Evolutionary conservation across 2,113 vertebrate genomes (phyloP).

Genomic region (Elachura formosa): DNA sequence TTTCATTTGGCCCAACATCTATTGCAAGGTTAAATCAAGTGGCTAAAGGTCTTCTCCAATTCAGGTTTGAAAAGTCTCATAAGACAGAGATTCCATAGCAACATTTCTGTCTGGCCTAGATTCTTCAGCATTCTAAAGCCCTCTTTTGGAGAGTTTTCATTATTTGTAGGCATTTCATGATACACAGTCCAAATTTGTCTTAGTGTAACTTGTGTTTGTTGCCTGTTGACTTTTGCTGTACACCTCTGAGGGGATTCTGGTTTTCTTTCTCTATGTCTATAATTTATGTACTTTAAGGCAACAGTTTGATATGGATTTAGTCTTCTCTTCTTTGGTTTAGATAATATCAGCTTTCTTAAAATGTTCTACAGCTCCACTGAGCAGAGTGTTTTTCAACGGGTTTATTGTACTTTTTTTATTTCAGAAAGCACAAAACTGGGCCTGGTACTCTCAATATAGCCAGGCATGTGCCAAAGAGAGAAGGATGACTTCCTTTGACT

Average conservation of each 20-base stretch:
- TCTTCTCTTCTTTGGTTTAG: background rate
- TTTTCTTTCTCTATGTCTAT: background rate
- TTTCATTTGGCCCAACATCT: background rate
- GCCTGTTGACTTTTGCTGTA: background rate
- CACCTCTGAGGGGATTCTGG: fast-evolving
- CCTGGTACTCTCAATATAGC: background rate
- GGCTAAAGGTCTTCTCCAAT: background rate
- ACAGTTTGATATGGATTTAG: background rate
- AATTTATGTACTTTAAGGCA: background rate
- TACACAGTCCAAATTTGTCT: background rate
- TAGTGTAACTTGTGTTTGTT: background rate
- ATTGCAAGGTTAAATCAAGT: background rate
- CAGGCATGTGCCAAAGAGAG: background rate
- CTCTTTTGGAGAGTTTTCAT: background rate
- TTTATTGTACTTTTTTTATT: background rate
- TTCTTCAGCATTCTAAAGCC: background rate
- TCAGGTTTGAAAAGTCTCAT: background rate
- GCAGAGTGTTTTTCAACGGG: background rate
- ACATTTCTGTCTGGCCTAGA: background rate
- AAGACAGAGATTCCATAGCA: background rate
- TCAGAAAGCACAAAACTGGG: background rate
- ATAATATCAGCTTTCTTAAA: background rate
- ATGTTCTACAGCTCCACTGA: background rate
- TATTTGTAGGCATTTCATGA: background rate
- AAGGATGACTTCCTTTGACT: background rate